phyloP scores from a whole-genome alignment of 1,140 invertebrate genomes.

The Halotydeus destructor region DNA sequence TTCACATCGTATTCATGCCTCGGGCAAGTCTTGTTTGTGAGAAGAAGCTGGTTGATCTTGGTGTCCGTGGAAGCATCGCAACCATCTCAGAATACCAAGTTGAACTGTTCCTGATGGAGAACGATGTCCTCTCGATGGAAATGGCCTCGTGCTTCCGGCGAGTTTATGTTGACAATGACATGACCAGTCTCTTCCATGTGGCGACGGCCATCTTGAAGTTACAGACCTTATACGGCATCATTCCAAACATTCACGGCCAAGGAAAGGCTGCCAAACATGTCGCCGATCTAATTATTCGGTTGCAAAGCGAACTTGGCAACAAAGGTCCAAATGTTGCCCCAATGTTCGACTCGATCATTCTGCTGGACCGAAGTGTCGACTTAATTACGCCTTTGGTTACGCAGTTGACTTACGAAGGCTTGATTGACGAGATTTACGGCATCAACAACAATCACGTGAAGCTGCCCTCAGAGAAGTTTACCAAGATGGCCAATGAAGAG shows the following conservation, averaged over 20 bases:
- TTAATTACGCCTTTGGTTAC: slow-evolving; percentile 74
- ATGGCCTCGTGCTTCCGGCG: slow-evolving; percentile 37
- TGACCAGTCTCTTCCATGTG: slow-evolving; percentile 62
- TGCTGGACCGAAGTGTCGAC: slow-evolving; percentile 74
- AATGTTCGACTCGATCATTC: slow-evolving; percentile 64
- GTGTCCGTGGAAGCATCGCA: slow-evolving; percentile 52
- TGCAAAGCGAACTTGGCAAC: slow-evolving; percentile 42
- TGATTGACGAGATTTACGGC: slow-evolving; percentile 76
- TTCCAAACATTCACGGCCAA: slow-evolving; percentile 70
- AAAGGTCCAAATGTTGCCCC: slow-evolving; percentile 28
- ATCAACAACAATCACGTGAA: slow-evolving; percentile 53
- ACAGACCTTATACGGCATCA: slow-evolving; percentile 69
- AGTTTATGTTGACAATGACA: slow-evolving; percentile 64
- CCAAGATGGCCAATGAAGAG: slow-evolving; percentile 31
- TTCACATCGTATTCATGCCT: slow-evolving; percentile 62
- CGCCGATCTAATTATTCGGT: slow-evolving; percentile 57
- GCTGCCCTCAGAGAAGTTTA: slow-evolving; percentile 62
- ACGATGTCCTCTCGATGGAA: slow-evolving; percentile 81
- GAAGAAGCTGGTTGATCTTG: slow-evolving; percentile 39
- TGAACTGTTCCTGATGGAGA: slow-evolving; percentile 73
- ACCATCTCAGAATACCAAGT: slow-evolving; percentile 63
- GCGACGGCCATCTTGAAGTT: slow-evolving; percentile 64
- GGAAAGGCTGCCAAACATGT: slow-evolving; percentile 67
- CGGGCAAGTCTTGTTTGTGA: slow-evolving; percentile 64
- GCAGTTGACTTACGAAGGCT: slow-evolving; percentile 88